These are phyloP conservation scores for Drosophila lacicola DNA, from an alignment of 2,888 invertebrate species.

Conservation along the genomic window DNA sequence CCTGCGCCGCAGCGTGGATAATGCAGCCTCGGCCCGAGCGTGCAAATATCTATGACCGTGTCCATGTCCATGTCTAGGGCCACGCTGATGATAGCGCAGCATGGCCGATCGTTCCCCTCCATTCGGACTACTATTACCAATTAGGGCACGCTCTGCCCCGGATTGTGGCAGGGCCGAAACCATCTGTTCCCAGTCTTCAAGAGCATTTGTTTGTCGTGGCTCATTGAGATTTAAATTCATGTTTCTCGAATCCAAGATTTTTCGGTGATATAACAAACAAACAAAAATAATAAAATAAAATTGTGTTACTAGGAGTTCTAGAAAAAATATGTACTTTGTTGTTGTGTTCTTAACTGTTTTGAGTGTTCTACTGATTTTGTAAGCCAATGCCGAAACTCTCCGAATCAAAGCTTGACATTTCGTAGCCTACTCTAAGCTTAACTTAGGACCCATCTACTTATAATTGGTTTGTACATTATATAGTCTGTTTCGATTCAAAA, in stretches of 20 bases:
- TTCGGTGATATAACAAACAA: neutral
- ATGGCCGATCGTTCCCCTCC: neutral
- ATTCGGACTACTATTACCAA: neutral
- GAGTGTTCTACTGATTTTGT: neutral
- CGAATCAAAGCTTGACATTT: neutral
- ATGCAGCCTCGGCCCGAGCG: rapidly evolving
- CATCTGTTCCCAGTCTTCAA: neutral
- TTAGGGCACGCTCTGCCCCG: no score
- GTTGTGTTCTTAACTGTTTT: neutral
- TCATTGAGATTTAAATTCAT: neutral
- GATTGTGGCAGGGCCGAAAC: neutral
- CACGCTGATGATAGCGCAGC: constrained; percentile 10
- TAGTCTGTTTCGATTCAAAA: no score
- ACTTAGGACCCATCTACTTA: no score
- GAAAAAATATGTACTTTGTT: neutral
- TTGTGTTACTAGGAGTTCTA: neutral
- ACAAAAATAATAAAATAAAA: neutral
- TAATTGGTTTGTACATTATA: no score
- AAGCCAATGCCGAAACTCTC: no score
- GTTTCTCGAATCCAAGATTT: no score
- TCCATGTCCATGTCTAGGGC: neutral
- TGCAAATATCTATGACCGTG: no score
- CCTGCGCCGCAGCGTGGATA: neutral
- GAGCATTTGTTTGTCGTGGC: neutral
- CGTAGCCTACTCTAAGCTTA: constrained; percentile 11